Base-by-base conservation (phyloP, 2,888 invertebrate species). In the Pammene fasciana region DNA sequence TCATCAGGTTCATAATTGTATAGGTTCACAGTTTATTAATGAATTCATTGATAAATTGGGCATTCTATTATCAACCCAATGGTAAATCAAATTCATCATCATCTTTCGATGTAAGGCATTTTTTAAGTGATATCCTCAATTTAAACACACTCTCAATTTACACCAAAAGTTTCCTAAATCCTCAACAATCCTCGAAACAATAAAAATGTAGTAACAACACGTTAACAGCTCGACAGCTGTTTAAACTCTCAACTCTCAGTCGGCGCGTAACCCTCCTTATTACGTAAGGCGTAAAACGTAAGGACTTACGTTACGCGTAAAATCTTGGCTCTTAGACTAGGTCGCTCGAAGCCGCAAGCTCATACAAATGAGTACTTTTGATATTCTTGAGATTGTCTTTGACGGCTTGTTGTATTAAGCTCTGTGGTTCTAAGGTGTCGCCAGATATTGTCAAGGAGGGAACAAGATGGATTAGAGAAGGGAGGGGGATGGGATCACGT, bases 301-400 rank as follows among this genome's bases (percentile, higher is more conserved):
- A 82, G 82, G 81, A 76, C 77, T 78, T 77, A 75, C 74, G 74
- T 75, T 74, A n/a, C 75, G 84, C 87, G 90, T 89, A 86, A 92
- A 91, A 90, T 90, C 91, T 88, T 87, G 79, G 71, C 74, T 77
- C 80, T 68, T 38, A 56, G n/a, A 62, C 13, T 48, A 9, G 16
- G 41, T n/a, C 11, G 14, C 48, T 0, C 26, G 34, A 34, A 16
- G 34, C 62, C 55, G 68, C 43, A 43, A 7, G 7, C 16, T 18
- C 36, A 56, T 52, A 68, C 55, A 64, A 68, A 43, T 26, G 14
- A 14, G 16, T 36, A 14, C 16, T 11, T 14, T 34, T 16, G 8
- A 11, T 46, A 13, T n/a, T 14, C 0, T 46, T 46, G 14, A 46
- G 14, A n/a, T 46, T 46, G 1, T 14, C n/a, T 14, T 4, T n/a